These are phyloP conservation scores for Corynorhinus townsendii DNA, from an alignment of 2,113 vertebrate species.

Conservation along the genomic window DNA sequence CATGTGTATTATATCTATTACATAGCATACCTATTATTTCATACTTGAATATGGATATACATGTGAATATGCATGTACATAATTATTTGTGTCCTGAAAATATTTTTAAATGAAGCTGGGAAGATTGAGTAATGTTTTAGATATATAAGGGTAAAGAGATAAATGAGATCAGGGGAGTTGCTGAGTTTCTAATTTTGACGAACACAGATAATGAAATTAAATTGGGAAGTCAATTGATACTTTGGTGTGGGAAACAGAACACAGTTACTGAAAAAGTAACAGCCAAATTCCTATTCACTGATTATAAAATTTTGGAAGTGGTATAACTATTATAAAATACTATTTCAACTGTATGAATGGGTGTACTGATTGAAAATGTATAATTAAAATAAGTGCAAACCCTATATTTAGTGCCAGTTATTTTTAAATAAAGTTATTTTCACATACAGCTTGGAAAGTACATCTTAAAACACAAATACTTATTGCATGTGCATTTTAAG, in stretches of 20 bases:
- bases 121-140: neutral
- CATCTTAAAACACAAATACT: neutral
- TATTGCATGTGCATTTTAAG: neutral
- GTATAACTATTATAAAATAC: neutral
- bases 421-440: neutral
- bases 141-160: neutral
- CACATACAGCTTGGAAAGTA: neutral
- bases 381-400: neutral
- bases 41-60: neutral
- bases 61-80: neutral
- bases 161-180: neutral
- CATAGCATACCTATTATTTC: neutral
- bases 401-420: neutral
- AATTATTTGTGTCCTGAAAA: neutral
- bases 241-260: neutral
- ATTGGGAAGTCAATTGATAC: neutral
- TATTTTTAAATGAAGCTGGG: neutral
- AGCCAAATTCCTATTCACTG: neutral
- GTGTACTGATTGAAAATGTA: neutral
- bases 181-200: neutral
- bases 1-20: neutral
- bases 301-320: neutral
- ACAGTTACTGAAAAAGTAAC: neutral
- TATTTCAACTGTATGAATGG: neutral
- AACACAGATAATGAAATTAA: neutral